Base-by-base conservation (phyloP, 2,888 invertebrate species). In the Drosophila infuscata region DNA sequence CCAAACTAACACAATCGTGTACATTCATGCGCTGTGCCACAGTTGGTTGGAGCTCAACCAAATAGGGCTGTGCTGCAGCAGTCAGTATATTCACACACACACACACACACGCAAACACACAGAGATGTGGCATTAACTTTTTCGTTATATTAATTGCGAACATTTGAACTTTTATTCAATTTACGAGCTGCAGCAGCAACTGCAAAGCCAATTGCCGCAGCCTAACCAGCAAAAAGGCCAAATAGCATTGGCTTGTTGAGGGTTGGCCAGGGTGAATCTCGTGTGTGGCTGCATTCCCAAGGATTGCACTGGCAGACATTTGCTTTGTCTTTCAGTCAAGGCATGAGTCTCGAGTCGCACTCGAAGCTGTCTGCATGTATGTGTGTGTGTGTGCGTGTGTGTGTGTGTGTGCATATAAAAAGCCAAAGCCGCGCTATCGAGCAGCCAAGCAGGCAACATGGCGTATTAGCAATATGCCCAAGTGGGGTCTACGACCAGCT, bases 101-200 rank as follows among this genome's bases (percentile, higher is more conserved):
- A 74, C 77, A 80, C 25, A 25, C 25, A 25, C 25, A 25, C 25
- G 1, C 70, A 56, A 46, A 38, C 46, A 32, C 53, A 48, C 32
- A 57, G 29, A 54, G 30, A 65, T 63, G 64, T 65, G 74, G 76
- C 70, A 89, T 92, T 90, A 91, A 91, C 90, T 88, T 89, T 91
- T 91, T 87, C 82, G 90, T 89, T 91, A 85, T 92, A 91, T 91
- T 91, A 91, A 92, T 91, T 91, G 92, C 91, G 83, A 88, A 88
- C 91, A 91, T 91, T 92, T 91, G 92, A 91, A 92, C 91, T 92
- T 91, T 91, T 90, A 91, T 92, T 91, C 91, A 92, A 91, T 91
- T 92, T 91, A 92, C 91, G 92, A 91, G 89, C 85, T 69, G 35
- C 67, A 62, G 51, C 62, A 78, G 73, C 63, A 61, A 67, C 69